Evolutionary conservation across 1,140 invertebrate genomes (phyloP), one percentile per base, ranked within the genome.

Genomic region (Brachionus plicatilis): DNA sequence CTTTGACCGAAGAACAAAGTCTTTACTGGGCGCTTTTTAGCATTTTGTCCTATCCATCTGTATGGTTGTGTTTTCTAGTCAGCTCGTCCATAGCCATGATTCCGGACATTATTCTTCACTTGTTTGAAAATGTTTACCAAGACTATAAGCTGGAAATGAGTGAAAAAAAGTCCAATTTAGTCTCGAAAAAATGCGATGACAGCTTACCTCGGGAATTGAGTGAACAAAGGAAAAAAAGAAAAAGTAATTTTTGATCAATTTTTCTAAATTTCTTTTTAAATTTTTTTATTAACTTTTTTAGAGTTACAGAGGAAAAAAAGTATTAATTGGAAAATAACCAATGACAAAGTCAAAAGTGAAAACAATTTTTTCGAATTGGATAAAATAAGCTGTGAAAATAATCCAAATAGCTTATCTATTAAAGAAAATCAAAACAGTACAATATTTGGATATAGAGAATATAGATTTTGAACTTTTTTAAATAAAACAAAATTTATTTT

Each of bases 61-160:
- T 93, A 83, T 93, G 92, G 92, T 86, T 94, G 7, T 86, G 92
- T 4, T 91, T 92, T 2, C 5, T 93, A 0, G 1, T 93, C 0
- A 86, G 92, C 0, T 85, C 92, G 0, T 87, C 92, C 0, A 87
- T 91, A 2, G 90, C 92, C n/a, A 88, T 94, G 1, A 85, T 92
- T 17, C 93, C 93, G 0, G 92, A 93, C 86, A 90, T 90, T 76
- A 85, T 89, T 6, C 78, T 87, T 2, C 85, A 87, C 65, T 85
- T 84, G 2, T 14, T 85, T 27, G 60, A 76, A 12, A 87, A 89
- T 20, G 41, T 45, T 20, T 75, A 43, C 24, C 17, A 75, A 43
- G 70, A 75, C 3, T 75, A 75, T 17, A 75, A 75, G 11, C 11
- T 43, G 20, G 17, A 75, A 45, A 43, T 43, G 41, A 75, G 47